Percentiles rank a stretch among this genome's conserved stretches.
These are phyloP conservation scores for Hydropsyche tenuis DNA, from an alignment of 1,140 invertebrate species.

Conservation along the genomic window DNA sequence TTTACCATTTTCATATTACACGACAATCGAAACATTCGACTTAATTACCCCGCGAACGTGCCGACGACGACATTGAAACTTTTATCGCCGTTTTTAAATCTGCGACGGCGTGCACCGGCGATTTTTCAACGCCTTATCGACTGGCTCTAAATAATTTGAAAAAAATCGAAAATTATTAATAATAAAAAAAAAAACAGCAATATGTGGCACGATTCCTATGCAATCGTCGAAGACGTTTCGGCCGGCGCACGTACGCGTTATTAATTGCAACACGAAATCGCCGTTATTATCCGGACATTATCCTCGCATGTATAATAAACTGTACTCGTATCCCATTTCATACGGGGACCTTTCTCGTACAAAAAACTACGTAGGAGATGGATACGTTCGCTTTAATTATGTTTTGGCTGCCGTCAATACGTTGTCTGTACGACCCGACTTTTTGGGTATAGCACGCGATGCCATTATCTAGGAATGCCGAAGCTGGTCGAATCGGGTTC, in stretches of 20 bases:
- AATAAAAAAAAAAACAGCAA: too few relatives aligned
- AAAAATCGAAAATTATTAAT: too few relatives aligned
- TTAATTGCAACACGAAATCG: conserved; percentile 7
- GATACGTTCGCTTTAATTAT: conserved; percentile 42
- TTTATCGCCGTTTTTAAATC: not conserved
- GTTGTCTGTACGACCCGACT: not conserved
- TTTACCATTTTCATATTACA: conserved; percentile 39
- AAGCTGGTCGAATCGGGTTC: conserved; percentile 24
- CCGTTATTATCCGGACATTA: not conserved
- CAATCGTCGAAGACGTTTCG: too few relatives aligned
- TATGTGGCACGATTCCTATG: too few relatives aligned
- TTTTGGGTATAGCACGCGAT: conserved; percentile 33
- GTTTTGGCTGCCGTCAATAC: conserved; percentile 40
- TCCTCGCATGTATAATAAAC: too few relatives aligned
- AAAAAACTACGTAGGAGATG: not conserved
- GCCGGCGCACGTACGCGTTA: too few relatives aligned
- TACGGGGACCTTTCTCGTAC: not conserved
- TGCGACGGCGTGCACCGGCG: too few relatives aligned
- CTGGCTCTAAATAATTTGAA: too few relatives aligned
- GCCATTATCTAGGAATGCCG: conserved; percentile 33
- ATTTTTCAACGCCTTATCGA: not conserved
- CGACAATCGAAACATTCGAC: not conserved
- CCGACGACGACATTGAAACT: conserved; percentile 15
- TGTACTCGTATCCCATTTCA: too few relatives aligned
- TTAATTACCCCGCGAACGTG: not conserved